Percentiles rank a stretch among this genome's conserved stretches.
Evolutionary conservation across 2,888 invertebrate genomes (phyloP).

Genomic region (Eugnorisma glareosa): DNA sequence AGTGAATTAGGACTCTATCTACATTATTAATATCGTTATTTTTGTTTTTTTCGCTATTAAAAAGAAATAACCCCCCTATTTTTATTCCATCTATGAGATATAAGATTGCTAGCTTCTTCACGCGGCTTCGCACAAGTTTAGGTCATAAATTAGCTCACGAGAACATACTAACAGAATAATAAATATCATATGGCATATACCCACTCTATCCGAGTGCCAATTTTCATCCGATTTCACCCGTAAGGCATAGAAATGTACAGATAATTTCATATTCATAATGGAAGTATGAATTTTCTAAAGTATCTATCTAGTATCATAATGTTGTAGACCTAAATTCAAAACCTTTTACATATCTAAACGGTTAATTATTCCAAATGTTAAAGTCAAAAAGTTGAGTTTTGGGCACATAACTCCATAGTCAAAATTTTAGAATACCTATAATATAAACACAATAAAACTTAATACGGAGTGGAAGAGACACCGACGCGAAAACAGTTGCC

Average conservation of each 20-base stretch:
- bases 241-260: not conserved
- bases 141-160: not conserved
- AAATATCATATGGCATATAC: too few relatives aligned
- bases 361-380: not conserved
- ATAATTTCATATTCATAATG: not conserved
- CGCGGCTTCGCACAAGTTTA: not conserved
- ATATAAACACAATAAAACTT: too few relatives aligned
- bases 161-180: not conserved
- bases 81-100: not conserved
- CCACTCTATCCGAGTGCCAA: too few relatives aligned
- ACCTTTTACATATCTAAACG: not conserved
- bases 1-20: not conserved
- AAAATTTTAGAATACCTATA: too few relatives aligned
- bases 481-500: too few relatives aligned
- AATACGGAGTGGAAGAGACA: too few relatives aligned
- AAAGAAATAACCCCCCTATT: not conserved
- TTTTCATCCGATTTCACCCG: not conserved
- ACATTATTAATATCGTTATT: not conserved
- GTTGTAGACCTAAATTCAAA: not conserved
- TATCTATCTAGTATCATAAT: not conserved
- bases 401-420: not conserved
- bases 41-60: not conserved
- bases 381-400: not conserved
- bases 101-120: not conserved
- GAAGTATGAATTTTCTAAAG: not conserved